These are phyloP conservation scores for Mythimna impura DNA, from an alignment of 2,888 invertebrate species.

Conservation along the genomic window DNA sequence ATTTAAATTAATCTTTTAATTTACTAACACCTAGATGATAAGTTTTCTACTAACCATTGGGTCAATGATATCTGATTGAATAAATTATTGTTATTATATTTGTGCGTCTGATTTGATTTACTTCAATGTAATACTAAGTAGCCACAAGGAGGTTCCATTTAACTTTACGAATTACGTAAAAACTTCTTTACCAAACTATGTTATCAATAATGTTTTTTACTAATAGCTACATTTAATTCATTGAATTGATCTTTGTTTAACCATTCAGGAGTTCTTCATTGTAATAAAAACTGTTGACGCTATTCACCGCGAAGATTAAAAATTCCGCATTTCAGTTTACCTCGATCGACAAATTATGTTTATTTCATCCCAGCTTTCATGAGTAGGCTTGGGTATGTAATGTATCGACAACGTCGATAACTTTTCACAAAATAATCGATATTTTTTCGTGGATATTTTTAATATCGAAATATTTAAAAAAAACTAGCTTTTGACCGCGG, in stretches of 20 bases:
- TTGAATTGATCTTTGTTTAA: neutral
- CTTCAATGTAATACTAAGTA: too few species aligned
- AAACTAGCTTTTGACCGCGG: too few species aligned
- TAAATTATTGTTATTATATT: too few species aligned
- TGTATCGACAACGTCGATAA: neutral
- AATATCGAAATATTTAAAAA: too few species aligned
- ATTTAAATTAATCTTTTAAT: too few species aligned
- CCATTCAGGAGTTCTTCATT: neutral
- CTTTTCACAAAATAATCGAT: neutral
- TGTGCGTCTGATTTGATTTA: too few species aligned
- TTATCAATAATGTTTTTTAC: neutral
- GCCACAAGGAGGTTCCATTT: too few species aligned
- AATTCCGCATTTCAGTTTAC: conserved; percentile 7
- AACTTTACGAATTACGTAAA: neutral
- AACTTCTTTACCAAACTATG: neutral
- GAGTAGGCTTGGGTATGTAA: neutral
- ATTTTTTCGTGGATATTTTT: neutral
- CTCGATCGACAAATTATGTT: conserved; percentile 21
- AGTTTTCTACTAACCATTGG: too few species aligned
- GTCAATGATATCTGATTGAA: too few species aligned
- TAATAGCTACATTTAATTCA: neutral
- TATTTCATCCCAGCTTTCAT: conserved; percentile 11
- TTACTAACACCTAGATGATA: too few species aligned
- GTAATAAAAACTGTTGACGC: neutral
- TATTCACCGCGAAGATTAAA: neutral